Base-by-base conservation (phyloP, 2,113 vertebrate species). In the Corythaeola cristata region DNA sequence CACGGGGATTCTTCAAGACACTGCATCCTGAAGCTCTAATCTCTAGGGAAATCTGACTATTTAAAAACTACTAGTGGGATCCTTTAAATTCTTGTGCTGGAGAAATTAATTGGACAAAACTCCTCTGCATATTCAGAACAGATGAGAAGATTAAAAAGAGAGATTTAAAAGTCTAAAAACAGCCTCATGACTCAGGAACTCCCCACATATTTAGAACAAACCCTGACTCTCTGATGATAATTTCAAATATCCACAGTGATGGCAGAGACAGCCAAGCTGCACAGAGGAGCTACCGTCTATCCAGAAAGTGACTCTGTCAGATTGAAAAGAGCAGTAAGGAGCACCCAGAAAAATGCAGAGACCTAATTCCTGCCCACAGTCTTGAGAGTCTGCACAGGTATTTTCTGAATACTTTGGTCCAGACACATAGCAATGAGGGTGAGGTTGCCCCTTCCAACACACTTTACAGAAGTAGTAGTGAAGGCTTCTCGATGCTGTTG, bases 61-160 rank as follows among this genome's bases (percentile, higher is more conserved):
- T 91, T 80, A 30, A 95, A 85, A 90, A 95, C 32, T 44, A 78
- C 33, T 52, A 60, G 72, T 60, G 59, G 52, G 64, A 94, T 60
- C 32, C 79, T 84, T 90, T 63, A 55, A 60, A 84, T 74, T 93
- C 68, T 84, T 67, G 20, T 33, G 47, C 44, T 64, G 53, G 41
- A 81, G 72, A 92, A 93, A 84, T 90, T 88, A 94, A 92, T 83
- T 92, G 68, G 52, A 73, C 82, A 26, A 85, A 93, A 83, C 15
- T 76, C 26, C 41, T 67, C 63, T 62, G 33, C 58, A 83, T 84
- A 64, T 56, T 75, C 41, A 90, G 47, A 39, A 93, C 33, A 74
- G 68, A 50, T 47, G 30, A 93, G 64, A 17, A 28, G 27, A 55
- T 27, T 55, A 30, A 55, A 55, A 55, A 55, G 53, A 55, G 27